Base-by-base conservation (phyloP, 2,113 vertebrate genomes). In the Naja naja region DNA sequence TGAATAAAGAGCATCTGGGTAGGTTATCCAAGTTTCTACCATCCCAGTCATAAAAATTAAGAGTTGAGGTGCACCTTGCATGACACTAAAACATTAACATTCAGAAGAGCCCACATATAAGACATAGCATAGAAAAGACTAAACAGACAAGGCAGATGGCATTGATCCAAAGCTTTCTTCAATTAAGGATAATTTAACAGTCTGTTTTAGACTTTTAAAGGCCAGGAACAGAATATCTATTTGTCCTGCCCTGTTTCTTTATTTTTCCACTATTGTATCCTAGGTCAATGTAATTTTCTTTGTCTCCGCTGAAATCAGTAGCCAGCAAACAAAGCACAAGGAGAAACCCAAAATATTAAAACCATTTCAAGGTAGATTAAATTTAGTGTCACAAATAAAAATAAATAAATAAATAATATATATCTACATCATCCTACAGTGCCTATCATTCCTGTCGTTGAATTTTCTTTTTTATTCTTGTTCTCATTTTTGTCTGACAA, bases 41-140 rank as follows among this genome's bases (percentile, higher is more conserved):
- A 74, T 39, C n/a, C n/a, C 14, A 87, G 12, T 34, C 69, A 81
- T 81, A 39, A 39, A 88, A 45, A 89, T 74, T 7, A 92, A 64
- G 58, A 8, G 23, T 12, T 89, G 52, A 27, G 5, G 9, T 85
- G 49, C 8, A 89, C 53, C 34, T 88, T 95, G 95, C 93, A 87
- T 93, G 91, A 92, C 92, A 92, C 90, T 1, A 3, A 94, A 87
- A 88, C 45, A 69, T 92, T 94, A 23, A 8, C 56, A 60, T 1
- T 18, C 53, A 30, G 25, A 56, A 96, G 54, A 96, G 91, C 69
- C 3, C 34, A 81, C 0, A 1, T 43, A 34, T 39, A 81, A 81
- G 74, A 81, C 34, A 81, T 43, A 39, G 18, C 74, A 81, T 39
- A 3, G 91, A 94, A 91, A 94, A 93, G 55, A 92, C 91, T 96